phyloP scores from a whole-genome alignment of 2,797 vertebrate genomes.

The Cynopterus sphinx region DNA sequence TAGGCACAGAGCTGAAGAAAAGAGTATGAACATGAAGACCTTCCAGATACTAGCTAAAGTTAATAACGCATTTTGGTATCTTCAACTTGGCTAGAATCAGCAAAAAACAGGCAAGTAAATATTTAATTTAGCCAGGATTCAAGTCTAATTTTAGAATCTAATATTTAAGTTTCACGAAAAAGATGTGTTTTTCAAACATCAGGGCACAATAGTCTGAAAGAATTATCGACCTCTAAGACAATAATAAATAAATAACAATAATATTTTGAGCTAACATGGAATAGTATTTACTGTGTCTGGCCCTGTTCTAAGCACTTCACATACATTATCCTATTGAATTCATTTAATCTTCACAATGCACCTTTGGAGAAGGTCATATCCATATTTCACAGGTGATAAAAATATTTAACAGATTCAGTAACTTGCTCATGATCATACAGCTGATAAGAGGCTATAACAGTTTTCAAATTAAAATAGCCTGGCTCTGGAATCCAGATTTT shows the following conservation, averaged over 20 bases:
- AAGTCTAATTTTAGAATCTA: not conserved
- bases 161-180: not conserved
- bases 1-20: not conserved
- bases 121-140: not conserved
- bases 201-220: not conserved
- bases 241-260: not conserved
- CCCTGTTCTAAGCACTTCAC: not conserved
- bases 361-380: not conserved
- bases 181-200: not conserved
- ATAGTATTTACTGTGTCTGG: not conserved
- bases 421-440: not conserved
- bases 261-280: not conserved
- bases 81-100: not conserved
- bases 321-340: not conserved
- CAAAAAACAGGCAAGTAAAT: not conserved
- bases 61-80: not conserved
- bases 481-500: not conserved
- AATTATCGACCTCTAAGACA: not conserved
- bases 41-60: not conserved
- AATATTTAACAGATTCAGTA: not conserved
- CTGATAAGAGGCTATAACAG: not conserved
- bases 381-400: not conserved
- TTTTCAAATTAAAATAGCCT: not conserved
- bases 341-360: not conserved
- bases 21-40: fast-evolving